Evolutionary conservation across 2,888 invertebrate genomes (phyloP), one percentile per base, ranked within the genome.

Genomic region (Drosophila incognita): DNA sequence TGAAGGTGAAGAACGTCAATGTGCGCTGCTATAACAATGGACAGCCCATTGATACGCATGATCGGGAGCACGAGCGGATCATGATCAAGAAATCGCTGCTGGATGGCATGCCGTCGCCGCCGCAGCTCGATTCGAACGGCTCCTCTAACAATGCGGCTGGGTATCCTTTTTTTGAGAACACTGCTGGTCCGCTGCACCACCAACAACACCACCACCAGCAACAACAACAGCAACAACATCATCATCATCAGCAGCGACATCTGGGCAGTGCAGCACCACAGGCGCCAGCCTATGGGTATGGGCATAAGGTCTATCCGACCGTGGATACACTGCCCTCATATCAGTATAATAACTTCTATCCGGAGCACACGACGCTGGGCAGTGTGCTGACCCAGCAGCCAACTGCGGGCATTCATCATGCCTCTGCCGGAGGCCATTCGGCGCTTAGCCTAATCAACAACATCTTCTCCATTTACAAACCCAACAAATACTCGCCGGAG

Each of bases 401-500:
- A 38, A 82, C 89, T 46, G 79, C 90, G 24, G 83, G 83, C 69
- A 84, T 90, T 21, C 91, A 92, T 51, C 92, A 92, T 36, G 72
- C 91, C 7, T 83, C 91, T n/a, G 91, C 87, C 7, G 89, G 92
- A 5, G 92, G 92, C 2, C 91, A 92, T 57, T 93, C 93, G 48
- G 92, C 93, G 21, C 75, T 93, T 33, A 93, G 93, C 78, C 87
- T 93, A 65, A 93, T 93, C 79, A 93, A 93, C 74, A 93, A 93
- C 81, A 93, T 93, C 56, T 93, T 93, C 81, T 93, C 93, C 61
- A 93, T 93, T 61, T 93, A 93, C 78, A 93, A 93, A 76, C 93
- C 93, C 60, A 93, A 93, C 77, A 93, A 93, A 70, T 93, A 93
- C 76, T 93, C 93, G 40, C 93, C 93, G 66, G 90, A 93, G 66